Base-by-base conservation (phyloP, 2,113 vertebrate genomes). In the Pterocles gutturalis region DNA sequence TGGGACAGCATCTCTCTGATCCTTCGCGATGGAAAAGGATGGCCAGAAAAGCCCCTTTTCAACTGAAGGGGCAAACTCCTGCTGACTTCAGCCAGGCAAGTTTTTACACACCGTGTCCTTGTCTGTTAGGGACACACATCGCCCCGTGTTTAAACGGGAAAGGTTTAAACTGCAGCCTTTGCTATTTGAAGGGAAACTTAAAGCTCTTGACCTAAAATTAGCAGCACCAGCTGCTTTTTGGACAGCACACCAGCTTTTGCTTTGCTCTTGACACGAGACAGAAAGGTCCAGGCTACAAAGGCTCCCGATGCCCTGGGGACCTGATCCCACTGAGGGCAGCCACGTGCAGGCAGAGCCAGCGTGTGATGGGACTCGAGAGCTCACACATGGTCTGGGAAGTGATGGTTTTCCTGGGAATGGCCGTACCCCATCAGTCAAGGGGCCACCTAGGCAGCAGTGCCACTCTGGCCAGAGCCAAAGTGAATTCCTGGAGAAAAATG, bases 271-370 rank as follows among this genome's bases (percentile, higher is more conserved):
- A 54, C 17, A 5, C 7, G 5, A 54, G 67, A 22, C n/a, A 54
- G 73, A 57, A 89, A 34, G 11, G 55, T 79, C 34, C 90, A 64
- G 65, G 16, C 22, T 41, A 17, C 33, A 64, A 57, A 64, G 55
- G 43, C 21, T 87, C 48, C 64, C 0, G 0, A 7, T 38, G 45
- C 43, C 31, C 8, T 0, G 0, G n/a, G 31, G 69, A 43, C 17
- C 43, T 41, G 55, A n/a, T 91, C 22, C 46, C 57, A 24, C 14
- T 2, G 1, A 28, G 17, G 13, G 22, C 46, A 84, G 49, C 61
- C n/a, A 14, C 0, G 0, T 0, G 3, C 49, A 60, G 29, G 53
- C 43, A 17, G 41, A n/a, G 26, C 53, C 53, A 24, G 19, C 4
- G 5, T 14, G 2, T 20, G 61, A 25, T 41, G 24, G 77, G 53